A percentile compares a stretch with the other conserved stretches of the same genome.
phyloP scores from a whole-genome alignment of 2,113 vertebrate species.

The Phalacrocorax aristotelis region DNA sequence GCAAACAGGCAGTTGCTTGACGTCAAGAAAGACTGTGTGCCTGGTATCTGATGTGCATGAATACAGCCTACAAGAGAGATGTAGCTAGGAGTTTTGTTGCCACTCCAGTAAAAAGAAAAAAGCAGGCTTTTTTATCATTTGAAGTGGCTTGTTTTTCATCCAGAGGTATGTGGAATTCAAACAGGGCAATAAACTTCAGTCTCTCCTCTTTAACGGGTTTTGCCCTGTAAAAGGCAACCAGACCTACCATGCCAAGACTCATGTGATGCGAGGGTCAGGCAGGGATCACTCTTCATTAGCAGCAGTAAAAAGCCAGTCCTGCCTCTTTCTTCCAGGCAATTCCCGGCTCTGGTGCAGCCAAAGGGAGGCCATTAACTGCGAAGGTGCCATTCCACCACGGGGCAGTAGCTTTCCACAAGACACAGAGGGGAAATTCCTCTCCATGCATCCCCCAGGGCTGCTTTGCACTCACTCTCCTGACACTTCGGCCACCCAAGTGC shows the following conservation, averaged over 20 bases:
- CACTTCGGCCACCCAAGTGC: not conserved
- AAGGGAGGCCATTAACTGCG: not conserved
- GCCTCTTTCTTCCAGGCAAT: not conserved
- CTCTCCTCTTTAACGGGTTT: not conserved
- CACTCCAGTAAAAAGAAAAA: conserved; percentile 27
- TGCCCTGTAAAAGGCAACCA: not conserved
- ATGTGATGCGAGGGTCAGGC: not conserved
- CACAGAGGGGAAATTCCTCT: not conserved
- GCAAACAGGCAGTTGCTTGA: not conserved
- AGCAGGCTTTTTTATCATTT: not conserved
- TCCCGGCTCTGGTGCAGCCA: not conserved
- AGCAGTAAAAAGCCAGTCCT: not conserved
- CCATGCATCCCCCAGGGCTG: accelerated
- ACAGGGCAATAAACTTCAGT: not conserved
- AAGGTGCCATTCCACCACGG: not conserved
- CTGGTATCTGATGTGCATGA: not conserved
- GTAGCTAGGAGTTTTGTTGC: not conserved
- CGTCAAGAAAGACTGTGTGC: not conserved
- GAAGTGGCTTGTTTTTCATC: conserved; percentile 29
- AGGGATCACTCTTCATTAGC: not conserved
- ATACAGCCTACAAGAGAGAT: not conserved
- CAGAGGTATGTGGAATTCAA: not conserved
- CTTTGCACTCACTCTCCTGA: not conserved
- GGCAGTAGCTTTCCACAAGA: not conserved
- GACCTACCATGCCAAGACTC: not conserved